Percentiles rank a stretch among this genome's conserved stretches.
These are phyloP conservation scores for Lanius ludovicianus DNA, from an alignment of 2,113 vertebrate species.

Conservation along the genomic window DNA sequence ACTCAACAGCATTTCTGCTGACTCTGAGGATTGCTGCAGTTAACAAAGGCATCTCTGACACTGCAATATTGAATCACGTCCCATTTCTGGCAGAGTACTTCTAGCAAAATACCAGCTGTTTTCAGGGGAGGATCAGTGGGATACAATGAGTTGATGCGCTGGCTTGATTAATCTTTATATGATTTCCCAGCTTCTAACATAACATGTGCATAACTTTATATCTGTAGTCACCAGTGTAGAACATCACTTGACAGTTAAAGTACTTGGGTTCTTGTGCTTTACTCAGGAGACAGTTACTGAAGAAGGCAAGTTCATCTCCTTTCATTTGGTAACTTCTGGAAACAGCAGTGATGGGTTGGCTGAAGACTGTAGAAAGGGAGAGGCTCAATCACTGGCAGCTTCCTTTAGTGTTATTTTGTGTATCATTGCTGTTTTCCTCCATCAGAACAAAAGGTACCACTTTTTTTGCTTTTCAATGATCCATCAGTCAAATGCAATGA, in stretches of 20 bases:
- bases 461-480: not conserved
- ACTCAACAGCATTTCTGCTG: slow-evolving; percentile 55
- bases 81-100: slow-evolving; percentile 40
- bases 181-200: slow-evolving; percentile 16
- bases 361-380: not conserved
- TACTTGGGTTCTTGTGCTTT: not conserved
- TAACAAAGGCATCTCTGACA: slow-evolving; percentile 57
- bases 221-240: not conserved
- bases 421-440: not conserved
- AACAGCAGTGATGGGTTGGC: not conserved
- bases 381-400: not conserved
- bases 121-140: slow-evolving; percentile 34
- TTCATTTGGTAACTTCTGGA: not conserved
- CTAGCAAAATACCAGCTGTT: slow-evolving; percentile 61
- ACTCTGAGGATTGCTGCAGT: slow-evolving; percentile 17
- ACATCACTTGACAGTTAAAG: not conserved
- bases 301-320: not conserved
- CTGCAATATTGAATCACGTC: slow-evolving; percentile 34
- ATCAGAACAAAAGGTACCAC: not conserved
- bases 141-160: slow-evolving; percentile 22
- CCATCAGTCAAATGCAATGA: not conserved
- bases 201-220: not conserved
- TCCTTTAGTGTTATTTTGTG: not conserved
- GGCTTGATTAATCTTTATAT: slow-evolving; percentile 50
- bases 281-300: not conserved